These are phyloP conservation scores for Mycalesis mineus DNA, from an alignment of 2,888 invertebrate genomes.

Conservation along the genomic window DNA sequence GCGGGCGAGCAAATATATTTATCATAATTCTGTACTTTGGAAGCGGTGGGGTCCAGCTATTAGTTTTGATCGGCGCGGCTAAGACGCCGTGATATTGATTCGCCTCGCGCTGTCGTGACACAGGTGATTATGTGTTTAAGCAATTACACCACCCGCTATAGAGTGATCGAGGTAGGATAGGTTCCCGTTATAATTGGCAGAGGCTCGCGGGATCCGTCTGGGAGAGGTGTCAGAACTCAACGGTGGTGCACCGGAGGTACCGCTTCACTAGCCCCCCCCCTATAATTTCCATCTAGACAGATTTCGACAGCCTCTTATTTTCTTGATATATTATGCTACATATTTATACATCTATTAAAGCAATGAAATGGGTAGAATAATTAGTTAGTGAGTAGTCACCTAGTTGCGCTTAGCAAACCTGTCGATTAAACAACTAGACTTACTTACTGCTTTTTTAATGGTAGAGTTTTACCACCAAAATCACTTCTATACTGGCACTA, in stretches of 20 bases:
- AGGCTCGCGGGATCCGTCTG: conserved; percentile 42
- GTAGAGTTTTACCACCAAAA: too few species aligned
- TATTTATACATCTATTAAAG: too few species aligned
- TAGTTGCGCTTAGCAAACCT: too few species aligned
- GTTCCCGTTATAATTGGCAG: conserved; percentile 68
- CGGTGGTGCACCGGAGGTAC: conserved; percentile 40
- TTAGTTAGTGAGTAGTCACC: too few species aligned
- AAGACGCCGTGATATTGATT: conserved; percentile 53
- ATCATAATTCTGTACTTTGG: conserved; percentile 27
- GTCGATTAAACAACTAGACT: too few species aligned
- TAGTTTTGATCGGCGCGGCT: conserved; percentile 44
- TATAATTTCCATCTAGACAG: conserved; percentile 57
- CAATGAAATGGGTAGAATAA: too few species aligned
- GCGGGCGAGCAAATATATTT: conserved; percentile 27
- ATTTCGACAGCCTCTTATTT: conserved; percentile 44
- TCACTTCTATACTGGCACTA: too few species aligned
- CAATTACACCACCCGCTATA: conserved; percentile 56
- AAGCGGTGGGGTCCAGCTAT: conserved; percentile 30
- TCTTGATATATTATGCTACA: not conserved
- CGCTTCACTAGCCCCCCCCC: conserved; percentile 47
- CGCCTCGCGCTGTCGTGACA: conserved; percentile 48
- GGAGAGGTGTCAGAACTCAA: conserved; percentile 58
- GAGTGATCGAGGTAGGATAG: conserved; percentile 42
- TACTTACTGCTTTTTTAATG: too few species aligned
- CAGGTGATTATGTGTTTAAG: conserved; percentile 63